Evolutionary conservation across 64 coral and sea anemone genomes (phyloP), one percentile per base, ranked within the genome.

Genomic region (Pocillopora damicornis): DNA sequence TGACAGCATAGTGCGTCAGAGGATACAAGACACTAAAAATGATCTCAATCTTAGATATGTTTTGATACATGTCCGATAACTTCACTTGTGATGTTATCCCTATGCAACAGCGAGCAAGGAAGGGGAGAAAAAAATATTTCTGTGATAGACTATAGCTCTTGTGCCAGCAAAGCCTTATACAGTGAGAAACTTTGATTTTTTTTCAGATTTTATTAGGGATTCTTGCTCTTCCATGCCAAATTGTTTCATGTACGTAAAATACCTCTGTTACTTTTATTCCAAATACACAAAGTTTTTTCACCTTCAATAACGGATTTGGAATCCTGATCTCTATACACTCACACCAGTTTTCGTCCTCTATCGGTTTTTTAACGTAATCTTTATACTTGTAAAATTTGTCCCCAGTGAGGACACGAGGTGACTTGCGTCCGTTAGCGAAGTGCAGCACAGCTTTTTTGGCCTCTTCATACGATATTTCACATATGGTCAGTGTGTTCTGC

Each of bases 391-490:
- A 16, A 77, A 57, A 77, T 42, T 57, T 57, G 75, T 15, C 57
- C 37, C n/a, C 75, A 0, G 18, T 16, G 10, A 77, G 37, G 5
- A 11, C 8, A 20, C 37, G 1, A 8, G 75, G 6, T 9, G 14
- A 4, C 17, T 58, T 77, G 4, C 42, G 17, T 57, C 5, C 0
- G 1, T 77, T 77, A 15, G 9, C 15, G 17, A 77, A 77, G 42
- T 77, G 37, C 22, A 77, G 18, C 15, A n/a, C 75, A 9, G 75
- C 75, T 57, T 77, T 37, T 77, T 22, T 18, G 16, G 16, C 56
- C 18, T 9, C 34, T 56, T 42, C 75, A 77, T 77, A 77, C 11
- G 75, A 77, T 77, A 77, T 77, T 77, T 77, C 75, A 77, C 75
- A 77, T 17, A 77, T 45, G 9, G 75, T 77, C 34, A 38, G 37